phyloP scores from a whole-genome alignment of 2,797 vertebrate species.

The Aotus griseimembra region DNA sequence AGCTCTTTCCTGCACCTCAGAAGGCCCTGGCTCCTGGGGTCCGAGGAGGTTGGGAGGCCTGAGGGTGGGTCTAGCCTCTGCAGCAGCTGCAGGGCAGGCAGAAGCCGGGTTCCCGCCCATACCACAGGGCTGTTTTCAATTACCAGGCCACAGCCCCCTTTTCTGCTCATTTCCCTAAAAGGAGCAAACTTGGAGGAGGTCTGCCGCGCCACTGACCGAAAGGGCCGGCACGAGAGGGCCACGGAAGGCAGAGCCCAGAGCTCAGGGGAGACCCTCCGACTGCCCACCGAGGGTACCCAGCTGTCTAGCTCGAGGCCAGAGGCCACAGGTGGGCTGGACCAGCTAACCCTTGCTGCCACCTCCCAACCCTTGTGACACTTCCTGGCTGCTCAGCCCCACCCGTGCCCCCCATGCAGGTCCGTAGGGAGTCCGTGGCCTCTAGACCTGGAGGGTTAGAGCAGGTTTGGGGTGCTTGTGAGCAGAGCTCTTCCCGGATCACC shows the following conservation, averaged over 20 bases:
- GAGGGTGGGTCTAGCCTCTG: background rate
- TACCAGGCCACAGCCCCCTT: background rate
- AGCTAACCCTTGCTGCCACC: background rate
- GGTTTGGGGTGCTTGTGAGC: rapidly evolving
- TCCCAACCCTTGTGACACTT: background rate
- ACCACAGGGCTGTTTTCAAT: slow-evolving; percentile 45
- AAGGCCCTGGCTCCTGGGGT: background rate
- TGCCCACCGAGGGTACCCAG: background rate
- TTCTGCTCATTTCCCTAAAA: slow-evolving; percentile 44
- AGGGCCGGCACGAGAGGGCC: background rate
- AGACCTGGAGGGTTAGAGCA: rapidly evolving
- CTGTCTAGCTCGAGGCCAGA: background rate
- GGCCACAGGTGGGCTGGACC: background rate
- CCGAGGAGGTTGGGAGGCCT: background rate
- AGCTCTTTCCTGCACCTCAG: background rate
- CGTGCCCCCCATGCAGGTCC: rapidly evolving
- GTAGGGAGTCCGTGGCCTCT: rapidly evolving
- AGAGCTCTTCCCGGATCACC: rapidly evolving
- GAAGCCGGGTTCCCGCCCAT: background rate
- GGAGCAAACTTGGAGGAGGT: background rate
- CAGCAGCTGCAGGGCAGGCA: background rate
- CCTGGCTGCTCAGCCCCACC: background rate
- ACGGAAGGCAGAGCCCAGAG: background rate
- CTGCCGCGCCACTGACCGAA: background rate
- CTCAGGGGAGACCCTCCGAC: rapidly evolving